phyloP scores from a whole-genome alignment of 2,113 vertebrate species.

The Carettochelys insculpta region DNA sequence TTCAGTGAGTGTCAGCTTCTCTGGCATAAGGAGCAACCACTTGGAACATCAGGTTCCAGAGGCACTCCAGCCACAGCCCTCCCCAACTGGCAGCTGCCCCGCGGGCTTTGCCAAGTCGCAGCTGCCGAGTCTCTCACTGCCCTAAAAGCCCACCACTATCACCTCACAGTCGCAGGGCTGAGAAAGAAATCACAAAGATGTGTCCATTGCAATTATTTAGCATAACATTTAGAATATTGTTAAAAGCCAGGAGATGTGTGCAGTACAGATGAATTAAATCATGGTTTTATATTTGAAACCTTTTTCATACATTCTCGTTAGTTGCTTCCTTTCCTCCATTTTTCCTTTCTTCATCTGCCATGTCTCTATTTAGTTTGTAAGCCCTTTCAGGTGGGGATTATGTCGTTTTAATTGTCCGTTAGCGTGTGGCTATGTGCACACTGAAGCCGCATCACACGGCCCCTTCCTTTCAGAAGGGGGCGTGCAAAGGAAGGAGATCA shows the following conservation, averaged over 20 bases:
- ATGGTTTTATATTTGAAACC: not conserved
- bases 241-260: fast-evolving
- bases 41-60: not conserved
- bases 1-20: too few relatives aligned
- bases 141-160: not conserved
- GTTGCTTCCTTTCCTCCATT: not conserved
- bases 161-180: not conserved
- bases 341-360: slow-evolving; percentile 16
- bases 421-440: slow-evolving; percentile 4
- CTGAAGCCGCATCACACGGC: too few relatives aligned
- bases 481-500: too few relatives aligned
- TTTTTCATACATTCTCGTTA: not conserved
- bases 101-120: not conserved
- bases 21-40: not conserved
- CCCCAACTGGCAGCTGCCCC: not conserved
- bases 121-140: not conserved
- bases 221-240: not conserved
- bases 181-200: not conserved
- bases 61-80: fast-evolving
- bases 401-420: slow-evolving; percentile 22
- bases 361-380: slow-evolving; percentile 5
- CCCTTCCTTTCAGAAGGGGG: too few relatives aligned
- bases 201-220: not conserved
- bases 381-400: not conserved
- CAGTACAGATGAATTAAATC: not conserved